These are phyloP conservation scores for Hipposideros larvatus DNA, from an alignment of 2,797 vertebrate genomes.

Conservation along the genomic window DNA sequence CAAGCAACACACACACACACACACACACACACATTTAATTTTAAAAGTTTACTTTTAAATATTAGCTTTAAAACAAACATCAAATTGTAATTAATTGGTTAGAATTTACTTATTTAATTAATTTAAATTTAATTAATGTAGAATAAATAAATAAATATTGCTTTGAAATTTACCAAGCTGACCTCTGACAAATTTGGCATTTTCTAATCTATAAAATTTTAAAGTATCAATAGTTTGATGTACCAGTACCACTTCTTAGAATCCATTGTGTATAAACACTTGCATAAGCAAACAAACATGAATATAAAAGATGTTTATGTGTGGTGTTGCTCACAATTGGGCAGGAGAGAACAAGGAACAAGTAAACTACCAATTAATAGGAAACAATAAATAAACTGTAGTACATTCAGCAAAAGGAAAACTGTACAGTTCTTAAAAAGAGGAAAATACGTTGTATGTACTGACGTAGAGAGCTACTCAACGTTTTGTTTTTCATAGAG, in stretches of 20 bases:
- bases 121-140: no score
- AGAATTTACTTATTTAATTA: no score
- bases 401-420: background rate
- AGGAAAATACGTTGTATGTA: background rate
- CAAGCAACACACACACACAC: background rate
- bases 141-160: no score
- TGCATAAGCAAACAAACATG: background rate
- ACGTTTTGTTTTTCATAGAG: background rate
- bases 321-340: background rate
- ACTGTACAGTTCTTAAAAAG: background rate
- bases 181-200: background rate
- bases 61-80: background rate
- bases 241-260: background rate
- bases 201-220: background rate
- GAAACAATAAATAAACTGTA: background rate
- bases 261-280: background rate
- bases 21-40: background rate
- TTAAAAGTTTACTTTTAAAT: conserved; percentile 4
- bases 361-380: background rate
- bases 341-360: background rate
- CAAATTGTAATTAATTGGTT: no score
- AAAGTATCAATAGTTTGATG: background rate
- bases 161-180: background rate
- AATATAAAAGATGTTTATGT: background rate
- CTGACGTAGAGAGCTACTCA: background rate